Evolutionary conservation across 2,113 vertebrate genomes (phyloP).

Genomic region (Lasiurus borealis): DNA sequence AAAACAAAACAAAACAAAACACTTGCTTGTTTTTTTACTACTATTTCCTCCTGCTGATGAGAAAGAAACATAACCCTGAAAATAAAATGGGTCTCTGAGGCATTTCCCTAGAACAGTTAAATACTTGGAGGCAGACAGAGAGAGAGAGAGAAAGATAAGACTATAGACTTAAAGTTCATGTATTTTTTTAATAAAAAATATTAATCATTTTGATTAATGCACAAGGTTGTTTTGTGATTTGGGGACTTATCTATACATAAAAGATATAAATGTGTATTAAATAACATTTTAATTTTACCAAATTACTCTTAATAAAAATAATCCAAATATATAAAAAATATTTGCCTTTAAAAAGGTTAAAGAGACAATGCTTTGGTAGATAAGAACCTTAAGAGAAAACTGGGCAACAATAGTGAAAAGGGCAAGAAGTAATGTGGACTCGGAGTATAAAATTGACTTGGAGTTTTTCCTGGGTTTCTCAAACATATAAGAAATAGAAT

Average conservation of each 20-base stretch:
- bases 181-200: constrained; percentile 5
- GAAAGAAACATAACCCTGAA: not conserved
- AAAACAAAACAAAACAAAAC: too few species aligned
- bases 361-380: not conserved
- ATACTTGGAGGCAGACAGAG: not conserved
- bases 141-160: not conserved
- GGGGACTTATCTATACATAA: not conserved
- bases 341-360: not conserved
- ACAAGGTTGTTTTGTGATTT: not conserved
- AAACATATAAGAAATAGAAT: not conserved
- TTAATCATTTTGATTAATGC: not conserved
- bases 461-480: not conserved
- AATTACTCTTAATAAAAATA: constrained; percentile 1
- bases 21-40: not conserved
- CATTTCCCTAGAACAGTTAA: not conserved
- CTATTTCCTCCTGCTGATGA: not conserved
- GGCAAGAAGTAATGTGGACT: not conserved
- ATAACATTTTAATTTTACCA: constrained; percentile 14
- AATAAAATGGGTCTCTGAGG: not conserved
- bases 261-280: not conserved
- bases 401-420: not conserved
- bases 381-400: not conserved
- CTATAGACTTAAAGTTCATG: not conserved
- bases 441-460: not conserved
- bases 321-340: not conserved